Evolutionary conservation across 2,113 vertebrate genomes (phyloP).

Genomic region (Xiphophorus couchianus): DNA sequence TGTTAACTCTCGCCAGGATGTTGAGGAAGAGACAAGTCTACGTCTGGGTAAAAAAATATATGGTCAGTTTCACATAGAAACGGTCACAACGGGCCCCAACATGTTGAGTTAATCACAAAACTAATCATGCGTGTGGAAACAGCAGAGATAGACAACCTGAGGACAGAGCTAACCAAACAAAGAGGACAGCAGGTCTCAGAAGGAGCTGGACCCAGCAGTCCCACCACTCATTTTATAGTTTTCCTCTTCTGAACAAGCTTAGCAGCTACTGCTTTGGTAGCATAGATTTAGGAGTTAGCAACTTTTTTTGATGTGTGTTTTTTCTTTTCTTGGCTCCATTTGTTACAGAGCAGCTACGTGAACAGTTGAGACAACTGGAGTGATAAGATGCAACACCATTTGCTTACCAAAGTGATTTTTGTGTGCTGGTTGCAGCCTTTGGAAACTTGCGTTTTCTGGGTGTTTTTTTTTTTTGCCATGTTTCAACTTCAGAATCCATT

Average conservation of each 20-base stretch:
- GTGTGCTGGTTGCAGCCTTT: conserved; percentile 45
- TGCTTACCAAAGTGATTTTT: conserved; percentile 20
- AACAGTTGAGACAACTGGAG: not conserved
- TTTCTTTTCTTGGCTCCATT: conserved; percentile 3
- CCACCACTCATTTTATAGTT: conserved; percentile 34
- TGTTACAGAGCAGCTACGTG: conserved; percentile 21
- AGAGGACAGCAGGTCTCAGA: conserved; percentile 28
- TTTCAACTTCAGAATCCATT: conserved; percentile 32
- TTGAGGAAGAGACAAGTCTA: conserved; percentile 37
- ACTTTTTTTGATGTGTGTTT: not conserved
- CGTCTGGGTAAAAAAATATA: conserved; percentile 5
- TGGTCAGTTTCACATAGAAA: conserved; percentile 28
- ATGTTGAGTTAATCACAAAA: not conserved
- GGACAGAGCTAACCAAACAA: conserved; percentile 25
- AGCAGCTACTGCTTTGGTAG: not conserved
- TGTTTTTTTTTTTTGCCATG: not conserved
- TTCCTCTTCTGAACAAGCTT: conserved; percentile 13
- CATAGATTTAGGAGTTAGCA: conserved; percentile 16
- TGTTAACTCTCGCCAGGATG: conserved; percentile 22
- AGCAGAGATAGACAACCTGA: conserved; percentile 39
- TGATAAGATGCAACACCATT: not conserved
- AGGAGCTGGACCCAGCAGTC: conserved; percentile 62
- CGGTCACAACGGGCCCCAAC: not conserved
- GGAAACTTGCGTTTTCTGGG: conserved; percentile 27
- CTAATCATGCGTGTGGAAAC: not conserved